These are phyloP conservation scores for Leptoclinus maculatus DNA, from an alignment of 2,797 vertebrate genomes.

Conservation along the genomic window DNA sequence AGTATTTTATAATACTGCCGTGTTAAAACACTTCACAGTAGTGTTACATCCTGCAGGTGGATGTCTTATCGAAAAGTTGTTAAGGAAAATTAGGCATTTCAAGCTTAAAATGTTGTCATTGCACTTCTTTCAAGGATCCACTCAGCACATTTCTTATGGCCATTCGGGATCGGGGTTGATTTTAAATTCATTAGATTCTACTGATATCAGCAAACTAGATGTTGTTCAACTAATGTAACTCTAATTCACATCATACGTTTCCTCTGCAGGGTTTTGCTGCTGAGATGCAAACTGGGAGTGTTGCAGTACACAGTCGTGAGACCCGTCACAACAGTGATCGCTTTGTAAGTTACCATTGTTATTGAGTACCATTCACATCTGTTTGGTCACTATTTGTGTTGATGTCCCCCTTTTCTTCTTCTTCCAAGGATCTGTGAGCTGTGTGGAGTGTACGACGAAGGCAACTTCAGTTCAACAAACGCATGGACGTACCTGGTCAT, in stretches of 20 bases:
- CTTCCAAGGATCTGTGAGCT: conserved; percentile 92
- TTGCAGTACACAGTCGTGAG: conserved; percentile 97
- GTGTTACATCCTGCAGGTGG: not conserved
- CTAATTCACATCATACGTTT: conserved; percentile 11
- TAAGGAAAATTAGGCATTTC: not conserved
- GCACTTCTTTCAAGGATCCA: not conserved
- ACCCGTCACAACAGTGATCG: conserved; percentile 95
- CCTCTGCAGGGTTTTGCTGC: conserved; percentile 90
- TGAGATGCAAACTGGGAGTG: conserved; percentile 97
- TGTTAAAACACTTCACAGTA: not conserved
- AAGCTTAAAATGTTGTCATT: not conserved
- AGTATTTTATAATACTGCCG: not conserved
- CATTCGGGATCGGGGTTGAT: not conserved
- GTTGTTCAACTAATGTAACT: not conserved
- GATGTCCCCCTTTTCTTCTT: not conserved
- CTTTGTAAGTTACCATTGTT: conserved; percentile 87
- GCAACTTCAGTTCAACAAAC: conserved; percentile 95
- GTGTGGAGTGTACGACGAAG: conserved; percentile 93
- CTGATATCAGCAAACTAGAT: not conserved
- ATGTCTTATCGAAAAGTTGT: not conserved
- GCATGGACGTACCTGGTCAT: conserved; percentile 99
- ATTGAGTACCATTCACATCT: not conserved
- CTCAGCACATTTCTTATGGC: not conserved
- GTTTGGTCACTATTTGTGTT: conserved; percentile 1
- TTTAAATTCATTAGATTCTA: not conserved